Percentiles rank a stretch among this genome's conserved stretches.
Evolutionary conservation across 1,140 invertebrate genomes (phyloP).

Genomic region (Probaryconus sp.): DNA sequence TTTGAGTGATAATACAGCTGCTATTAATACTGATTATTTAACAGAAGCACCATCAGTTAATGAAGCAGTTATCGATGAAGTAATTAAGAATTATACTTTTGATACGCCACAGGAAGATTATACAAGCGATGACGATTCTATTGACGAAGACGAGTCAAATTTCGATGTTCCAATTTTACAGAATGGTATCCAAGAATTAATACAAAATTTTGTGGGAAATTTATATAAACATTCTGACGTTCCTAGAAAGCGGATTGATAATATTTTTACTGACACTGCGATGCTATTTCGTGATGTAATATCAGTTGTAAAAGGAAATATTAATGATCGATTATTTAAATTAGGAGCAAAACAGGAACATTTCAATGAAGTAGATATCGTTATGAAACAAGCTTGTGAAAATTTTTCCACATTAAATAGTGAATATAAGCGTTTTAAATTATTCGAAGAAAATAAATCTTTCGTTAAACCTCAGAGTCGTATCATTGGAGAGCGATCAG

Average conservation of each 20-base stretch:
- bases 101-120: not conserved
- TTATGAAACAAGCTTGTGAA: constrained; percentile 4
- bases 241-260: constrained; percentile 15
- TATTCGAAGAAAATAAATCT: constrained; percentile 9
- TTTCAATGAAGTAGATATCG: not conserved
- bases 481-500: constrained; percentile 11
- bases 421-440: constrained; percentile 14
- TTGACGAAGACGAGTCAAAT: not conserved
- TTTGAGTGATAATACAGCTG: no score
- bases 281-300: not conserved
- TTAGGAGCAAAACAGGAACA: no score
- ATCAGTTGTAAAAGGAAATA: no score
- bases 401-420: constrained; percentile 6
- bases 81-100: no score
- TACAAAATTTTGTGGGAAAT: constrained; percentile 6
- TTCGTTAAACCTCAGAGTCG: constrained; percentile 9
- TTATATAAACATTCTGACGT: constrained; percentile 15
- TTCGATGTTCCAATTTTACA: not conserved
- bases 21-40: no score
- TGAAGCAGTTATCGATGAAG: no score
- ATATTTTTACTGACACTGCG: constrained; percentile 1
- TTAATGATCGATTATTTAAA: no score
- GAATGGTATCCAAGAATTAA: constrained; percentile 11
- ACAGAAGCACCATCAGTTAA: not conserved
- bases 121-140: not conserved